These are phyloP conservation scores for Chouioia cunea DNA, from an alignment of 2,888 invertebrate genomes.

Conservation along the genomic window DNA sequence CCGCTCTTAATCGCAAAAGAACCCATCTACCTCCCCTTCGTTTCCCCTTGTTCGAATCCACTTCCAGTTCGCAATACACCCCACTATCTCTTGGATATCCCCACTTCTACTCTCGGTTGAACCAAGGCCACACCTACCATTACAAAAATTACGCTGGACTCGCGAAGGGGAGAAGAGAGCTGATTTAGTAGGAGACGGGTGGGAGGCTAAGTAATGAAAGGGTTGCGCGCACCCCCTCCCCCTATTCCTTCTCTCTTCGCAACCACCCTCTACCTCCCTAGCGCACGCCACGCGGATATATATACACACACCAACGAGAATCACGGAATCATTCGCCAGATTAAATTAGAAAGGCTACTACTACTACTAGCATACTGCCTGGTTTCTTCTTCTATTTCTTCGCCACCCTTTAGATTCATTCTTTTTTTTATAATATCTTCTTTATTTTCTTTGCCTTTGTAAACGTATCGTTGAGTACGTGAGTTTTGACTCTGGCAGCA, in stretches of 20 bases:
- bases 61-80: slow-evolving; percentile 9
- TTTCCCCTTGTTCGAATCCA: slow-evolving; percentile 42
- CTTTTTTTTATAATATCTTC: slow-evolving; percentile 19
- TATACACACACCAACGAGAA: slow-evolving; percentile 58
- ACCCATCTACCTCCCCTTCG: neutral
- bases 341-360: slow-evolving; percentile 68
- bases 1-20: slow-evolving; percentile 40
- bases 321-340: slow-evolving; percentile 69
- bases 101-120: slow-evolving; percentile 51
- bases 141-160: slow-evolving; percentile 67
- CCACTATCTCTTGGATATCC: slow-evolving; percentile 54
- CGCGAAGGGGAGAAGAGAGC: slow-evolving; percentile 24
- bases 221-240: slow-evolving; percentile 56
- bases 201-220: slow-evolving; percentile 68
- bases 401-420: slow-evolving; percentile 27
- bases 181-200: slow-evolving; percentile 46
- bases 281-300: neutral
- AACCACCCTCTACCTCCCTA: neutral
- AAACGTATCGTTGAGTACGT: too few relatives aligned
- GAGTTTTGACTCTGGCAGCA: too few relatives aligned
- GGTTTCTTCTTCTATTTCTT: slow-evolving; percentile 38
- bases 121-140: slow-evolving; percentile 68
- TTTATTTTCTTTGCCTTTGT: neutral
- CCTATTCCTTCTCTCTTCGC: too few relatives aligned
- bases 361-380: slow-evolving; percentile 52